Conservation (phyloP, 2,113 vertebrate genomes). For the Corythoichthys haematopterus region DNA sequence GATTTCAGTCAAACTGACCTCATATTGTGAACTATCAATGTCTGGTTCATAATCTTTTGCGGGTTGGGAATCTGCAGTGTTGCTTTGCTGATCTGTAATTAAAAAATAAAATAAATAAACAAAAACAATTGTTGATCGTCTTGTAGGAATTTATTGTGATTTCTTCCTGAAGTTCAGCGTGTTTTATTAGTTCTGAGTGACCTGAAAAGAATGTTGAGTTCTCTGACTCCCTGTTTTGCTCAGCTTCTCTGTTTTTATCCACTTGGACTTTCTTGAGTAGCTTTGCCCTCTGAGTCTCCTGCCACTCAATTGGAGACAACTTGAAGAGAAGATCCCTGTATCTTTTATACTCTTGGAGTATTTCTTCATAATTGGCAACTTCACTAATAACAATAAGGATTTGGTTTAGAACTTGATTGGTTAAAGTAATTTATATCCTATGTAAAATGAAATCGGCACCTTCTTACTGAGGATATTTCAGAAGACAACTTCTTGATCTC, state of each 20-base stretch:
- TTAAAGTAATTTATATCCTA: too few relatives aligned
- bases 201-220: slow-evolving; percentile 4
- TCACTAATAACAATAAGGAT: slow-evolving; percentile 67
- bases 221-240: slow-evolving; percentile 1
- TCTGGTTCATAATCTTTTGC: slow-evolving; percentile 9
- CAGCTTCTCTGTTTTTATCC: background rate
- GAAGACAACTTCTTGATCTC: slow-evolving; percentile 75
- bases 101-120: background rate
- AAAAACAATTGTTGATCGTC: background rate
- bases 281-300: slow-evolving; percentile 64
- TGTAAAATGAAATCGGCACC: slow-evolving; percentile 59
- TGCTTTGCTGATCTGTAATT: slow-evolving; percentile 39
- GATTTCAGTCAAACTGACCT: slow-evolving; percentile 48
- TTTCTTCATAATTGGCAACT: slow-evolving; percentile 74
- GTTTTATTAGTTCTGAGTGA: slow-evolving; percentile 8
- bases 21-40: slow-evolving; percentile 49
- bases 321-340: slow-evolving; percentile 83
- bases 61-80: slow-evolving; percentile 15
- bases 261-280: background rate
- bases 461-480: slow-evolving; percentile 77
- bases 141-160: background rate
- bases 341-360: slow-evolving; percentile 74
- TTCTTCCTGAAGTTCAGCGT: background rate
- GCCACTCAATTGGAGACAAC: slow-evolving; percentile 83
- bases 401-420: background rate